Evolutionary conservation across 2,888 invertebrate genomes (phyloP).

Genomic region (Latrodectus elegans): DNA sequence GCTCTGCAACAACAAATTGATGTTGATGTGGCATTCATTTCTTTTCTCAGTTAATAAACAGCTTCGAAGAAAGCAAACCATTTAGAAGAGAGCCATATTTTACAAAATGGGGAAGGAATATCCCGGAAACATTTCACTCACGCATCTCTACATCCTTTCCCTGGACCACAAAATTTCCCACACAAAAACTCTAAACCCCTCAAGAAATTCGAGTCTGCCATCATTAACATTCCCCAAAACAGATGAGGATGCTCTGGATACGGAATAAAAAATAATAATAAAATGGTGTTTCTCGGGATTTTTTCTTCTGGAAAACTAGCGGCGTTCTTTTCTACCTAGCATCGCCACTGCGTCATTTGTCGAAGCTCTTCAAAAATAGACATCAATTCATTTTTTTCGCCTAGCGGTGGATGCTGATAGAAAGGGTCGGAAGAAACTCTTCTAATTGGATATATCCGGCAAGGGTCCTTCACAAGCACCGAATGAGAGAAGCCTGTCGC

Average conservation of each 20-base stretch:
- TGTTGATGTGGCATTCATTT: background rate
- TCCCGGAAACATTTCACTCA: background rate
- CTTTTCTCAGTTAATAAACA: background rate
- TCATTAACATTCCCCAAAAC: conserved; percentile 49
- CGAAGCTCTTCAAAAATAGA: conserved; percentile 54
- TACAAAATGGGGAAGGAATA: background rate
- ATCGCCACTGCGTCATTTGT: conserved; percentile 33
- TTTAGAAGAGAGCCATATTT: background rate
- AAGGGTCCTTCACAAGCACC: conserved; percentile 21
- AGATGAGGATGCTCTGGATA: background rate
- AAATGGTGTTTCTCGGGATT: conserved; percentile 1
- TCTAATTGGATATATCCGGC: conserved; percentile 55
- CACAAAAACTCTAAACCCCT: conserved; percentile 1
- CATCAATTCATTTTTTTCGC: conserved; percentile 44
- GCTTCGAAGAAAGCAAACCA: background rate
- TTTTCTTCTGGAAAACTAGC: conserved; percentile 5
- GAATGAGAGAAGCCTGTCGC: conserved; percentile 13
- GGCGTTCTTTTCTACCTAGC: conserved; percentile 15
- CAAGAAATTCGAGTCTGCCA: background rate
- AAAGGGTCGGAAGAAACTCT: background rate
- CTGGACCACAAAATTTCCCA: background rate
- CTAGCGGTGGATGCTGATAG: background rate
- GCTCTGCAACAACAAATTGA: background rate
- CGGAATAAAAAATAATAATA: background rate
- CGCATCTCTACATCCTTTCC: background rate